phyloP scores from a whole-genome alignment of 1,140 invertebrate species.

The Hesperophylax magnus region DNA sequence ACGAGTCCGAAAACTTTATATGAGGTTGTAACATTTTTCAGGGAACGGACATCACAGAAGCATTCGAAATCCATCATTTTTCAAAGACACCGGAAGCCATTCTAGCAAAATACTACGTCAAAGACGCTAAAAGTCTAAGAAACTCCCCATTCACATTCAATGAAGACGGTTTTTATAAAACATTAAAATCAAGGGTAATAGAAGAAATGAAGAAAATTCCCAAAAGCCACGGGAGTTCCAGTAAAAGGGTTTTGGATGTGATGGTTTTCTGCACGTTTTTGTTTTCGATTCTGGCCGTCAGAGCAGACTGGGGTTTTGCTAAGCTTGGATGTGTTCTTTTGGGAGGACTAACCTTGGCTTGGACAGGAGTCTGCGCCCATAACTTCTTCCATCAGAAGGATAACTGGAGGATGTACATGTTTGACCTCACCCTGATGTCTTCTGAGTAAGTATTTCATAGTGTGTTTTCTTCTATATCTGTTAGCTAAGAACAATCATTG shows the following conservation, averaged over 20 bases:
- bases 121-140: slow-evolving; percentile 70
- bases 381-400: slow-evolving; percentile 88
- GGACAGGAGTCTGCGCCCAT: slow-evolving; percentile 76
- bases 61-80: slow-evolving; percentile 79
- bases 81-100: slow-evolving; percentile 69
- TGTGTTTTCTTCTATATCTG: too few species aligned
- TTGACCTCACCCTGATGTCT: slow-evolving; percentile 78
- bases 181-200: slow-evolving; percentile 73
- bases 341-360: slow-evolving; percentile 67
- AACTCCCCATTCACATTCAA: slow-evolving; percentile 79
- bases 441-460: slow-evolving; percentile 67
- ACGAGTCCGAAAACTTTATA: neutral
- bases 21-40: slow-evolving; percentile 56
- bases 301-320: neutral
- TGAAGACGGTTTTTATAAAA: slow-evolving; percentile 79
- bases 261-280: slow-evolving; percentile 33
- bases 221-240: slow-evolving; percentile 48
- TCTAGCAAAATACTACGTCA: slow-evolving; percentile 75
- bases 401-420: slow-evolving; percentile 87
- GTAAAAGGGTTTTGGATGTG: slow-evolving; percentile 43
- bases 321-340: slow-evolving; percentile 20
- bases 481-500: too few species aligned
- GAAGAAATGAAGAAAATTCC: slow-evolving; percentile 69
- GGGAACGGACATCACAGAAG: slow-evolving; percentile 84
- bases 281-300: slow-evolving; percentile 22